Base-by-base conservation (phyloP, 2,888 invertebrate genomes). In the Rhagonycha lutea region DNA sequence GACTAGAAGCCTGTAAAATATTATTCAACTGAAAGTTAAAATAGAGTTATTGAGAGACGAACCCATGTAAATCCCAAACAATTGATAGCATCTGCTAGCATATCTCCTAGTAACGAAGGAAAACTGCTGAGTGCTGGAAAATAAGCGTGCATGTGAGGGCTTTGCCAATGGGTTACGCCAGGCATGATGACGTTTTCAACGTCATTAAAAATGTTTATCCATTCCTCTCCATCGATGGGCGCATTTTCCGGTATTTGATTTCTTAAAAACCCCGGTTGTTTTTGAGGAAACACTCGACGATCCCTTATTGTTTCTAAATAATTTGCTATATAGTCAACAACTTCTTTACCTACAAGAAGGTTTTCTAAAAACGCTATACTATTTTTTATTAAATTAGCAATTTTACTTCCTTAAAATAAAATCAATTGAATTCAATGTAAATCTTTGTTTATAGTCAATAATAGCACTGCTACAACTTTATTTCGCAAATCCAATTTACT, bases 251-350 rank as follows among this genome's bases (percentile, higher is more conserved):
- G 98, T 73, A 99, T 89, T 74, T 96, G 90, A 70, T 93, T 92
- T 82, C 95, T 92, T 86, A 99, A 92, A 86, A 98, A 99, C 5
- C 99, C 99, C 0, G 99, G 99, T 84, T 96, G 94, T 0, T 97
- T 97, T 14, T 95, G 94, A 0, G 99, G 99, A 85, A 96, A 98
- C 0, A 99, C 99, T 14, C 96, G 92, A 3, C 95, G 91, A 12
- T 94, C 94, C 0, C 98, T 91, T 77, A 99, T 97, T 81, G 94
- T 95, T 87, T 96, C 95, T 86, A 99, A 88, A 87, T 99, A 99
- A 86, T 99, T 97, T 0, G 98, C 98, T 81, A 99, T 98, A 87
- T 96, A 99, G 89, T 99, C 99, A 76, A 99, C 96, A 94, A 99
- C 95, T 89, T 98, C 97, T 88, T 98, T 98, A 61, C 98, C 99